Conservation (phyloP, 2,113 vertebrate genomes). For the Brienomyrus brachyistius region DNA sequence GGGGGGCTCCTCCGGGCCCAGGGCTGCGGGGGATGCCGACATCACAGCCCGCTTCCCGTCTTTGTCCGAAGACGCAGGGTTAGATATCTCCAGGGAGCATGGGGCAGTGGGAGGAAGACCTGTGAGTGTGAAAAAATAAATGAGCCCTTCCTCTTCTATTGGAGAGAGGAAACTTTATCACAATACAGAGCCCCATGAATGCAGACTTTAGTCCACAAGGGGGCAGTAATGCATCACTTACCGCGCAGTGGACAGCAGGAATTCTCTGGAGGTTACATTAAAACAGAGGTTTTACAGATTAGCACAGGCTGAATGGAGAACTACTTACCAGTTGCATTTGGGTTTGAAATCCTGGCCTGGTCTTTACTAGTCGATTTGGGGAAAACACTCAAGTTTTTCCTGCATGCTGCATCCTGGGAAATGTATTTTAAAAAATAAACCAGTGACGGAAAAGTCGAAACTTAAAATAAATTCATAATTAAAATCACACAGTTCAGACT, state of each 20-base stretch:
- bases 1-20: slow-evolving; percentile 65
- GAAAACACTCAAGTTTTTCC: slow-evolving; percentile 38
- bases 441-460: neutral
- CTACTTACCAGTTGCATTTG: slow-evolving; percentile 59
- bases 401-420: slow-evolving; percentile 49
- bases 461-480: neutral
- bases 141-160: neutral
- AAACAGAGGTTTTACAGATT: neutral
- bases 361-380: slow-evolving; percentile 43
- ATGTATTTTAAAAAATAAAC: slow-evolving; percentile 1
- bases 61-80: slow-evolving; percentile 40
- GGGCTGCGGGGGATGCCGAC: slow-evolving; percentile 37
- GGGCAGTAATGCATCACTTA: slow-evolving; percentile 28
- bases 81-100: slow-evolving; percentile 47
- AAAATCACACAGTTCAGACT: neutral
- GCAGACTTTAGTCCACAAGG: slow-evolving; percentile 29
- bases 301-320: neutral
- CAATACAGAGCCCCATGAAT: neutral
- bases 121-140: neutral
- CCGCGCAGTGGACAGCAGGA: neutral
- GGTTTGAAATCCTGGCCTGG: slow-evolving; percentile 29
- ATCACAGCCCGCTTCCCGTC: slow-evolving; percentile 35
- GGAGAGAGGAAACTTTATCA: neutral
- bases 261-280: neutral
- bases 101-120: slow-evolving; percentile 32